Evolutionary conservation across 2,113 vertebrate species (phyloP).

Genomic region (Chionodraco myersi): DNA sequence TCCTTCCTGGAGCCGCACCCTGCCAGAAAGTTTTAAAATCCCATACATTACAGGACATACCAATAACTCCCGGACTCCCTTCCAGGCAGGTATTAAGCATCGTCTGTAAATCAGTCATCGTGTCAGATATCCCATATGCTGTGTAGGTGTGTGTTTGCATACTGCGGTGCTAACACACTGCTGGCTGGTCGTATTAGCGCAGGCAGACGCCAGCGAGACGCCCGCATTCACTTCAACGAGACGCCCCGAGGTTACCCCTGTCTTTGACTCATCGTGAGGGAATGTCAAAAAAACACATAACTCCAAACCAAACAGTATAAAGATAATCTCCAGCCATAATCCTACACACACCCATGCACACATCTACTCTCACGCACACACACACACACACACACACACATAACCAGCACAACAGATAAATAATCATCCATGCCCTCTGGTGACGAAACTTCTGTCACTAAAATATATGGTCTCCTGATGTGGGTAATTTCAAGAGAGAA

Average conservation of each 20-base stretch:
- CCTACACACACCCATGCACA: constrained; percentile 41
- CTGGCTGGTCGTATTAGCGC: constrained; percentile 17
- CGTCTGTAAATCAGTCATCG: constrained; percentile 44
- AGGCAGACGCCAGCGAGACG: constrained; percentile 33
- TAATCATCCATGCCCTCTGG: constrained; percentile 70
- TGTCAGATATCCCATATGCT: constrained; percentile 27
- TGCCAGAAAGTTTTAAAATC: constrained; percentile 28
- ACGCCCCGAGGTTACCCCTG: constrained; percentile 42
- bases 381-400: constrained; percentile 32
- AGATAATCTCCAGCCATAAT: constrained; percentile 64
- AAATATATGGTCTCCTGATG: constrained; percentile 75
- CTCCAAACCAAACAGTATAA: constrained; percentile 65
- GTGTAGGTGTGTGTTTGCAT: constrained; percentile 34
- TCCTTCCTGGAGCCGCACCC: constrained; percentile 57
- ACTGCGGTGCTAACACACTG: constrained; percentile 29
- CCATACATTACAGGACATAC: constrained; percentile 27
- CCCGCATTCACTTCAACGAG: constrained; percentile 40
- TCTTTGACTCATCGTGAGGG: constrained; percentile 64
- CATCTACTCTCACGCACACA: constrained; percentile 25
- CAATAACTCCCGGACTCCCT: constrained; percentile 10
- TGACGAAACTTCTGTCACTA: constrained; percentile 74
- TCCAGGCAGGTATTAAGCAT: constrained; percentile 15
- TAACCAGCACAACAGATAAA: constrained; percentile 39
- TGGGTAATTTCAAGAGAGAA: constrained; percentile 63
- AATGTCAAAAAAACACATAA: constrained; percentile 71